Evolutionary conservation across 2,888 invertebrate genomes (phyloP).

Genomic region (Mamestra brassicae): DNA sequence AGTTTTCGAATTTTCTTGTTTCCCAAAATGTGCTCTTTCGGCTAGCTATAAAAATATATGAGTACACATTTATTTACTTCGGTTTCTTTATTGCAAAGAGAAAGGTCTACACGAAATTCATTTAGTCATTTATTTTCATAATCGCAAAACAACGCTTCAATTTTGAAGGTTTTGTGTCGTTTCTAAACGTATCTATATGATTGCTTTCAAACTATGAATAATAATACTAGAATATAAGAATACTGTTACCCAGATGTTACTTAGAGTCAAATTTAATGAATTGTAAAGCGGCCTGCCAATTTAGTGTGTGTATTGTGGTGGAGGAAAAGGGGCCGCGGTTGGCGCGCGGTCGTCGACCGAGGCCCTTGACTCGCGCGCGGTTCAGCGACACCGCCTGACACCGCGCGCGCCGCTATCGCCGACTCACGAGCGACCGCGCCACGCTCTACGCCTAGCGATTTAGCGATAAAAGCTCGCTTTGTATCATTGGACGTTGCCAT

Average conservation of each 20-base stretch:
- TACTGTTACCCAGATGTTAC: constrained; percentile 65
- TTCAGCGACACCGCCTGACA: constrained; percentile 87
- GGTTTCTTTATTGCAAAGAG: neutral
- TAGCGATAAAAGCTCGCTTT: constrained; percentile 18
- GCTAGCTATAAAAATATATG: neutral
- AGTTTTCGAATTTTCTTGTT: constrained; percentile 12
- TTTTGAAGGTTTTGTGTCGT: constrained; percentile 8
- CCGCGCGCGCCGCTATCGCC: constrained; percentile 67
- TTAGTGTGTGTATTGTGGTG: constrained; percentile 80
- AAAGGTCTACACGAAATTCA: neutral
- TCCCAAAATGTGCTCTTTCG: neutral
- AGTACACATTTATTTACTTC: neutral
- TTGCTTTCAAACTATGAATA: constrained; percentile 30
- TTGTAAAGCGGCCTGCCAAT: constrained; percentile 78
- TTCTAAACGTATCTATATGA: constrained; percentile 18
- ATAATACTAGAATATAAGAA: constrained; percentile 53
- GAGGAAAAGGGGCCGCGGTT: constrained; percentile 80
- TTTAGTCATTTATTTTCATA: neutral
- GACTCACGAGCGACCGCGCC: constrained; percentile 54
- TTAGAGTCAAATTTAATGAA: constrained; percentile 69
- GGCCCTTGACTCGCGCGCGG: constrained; percentile 89
- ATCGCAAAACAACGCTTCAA: neutral
- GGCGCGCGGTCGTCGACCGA: constrained; percentile 89
- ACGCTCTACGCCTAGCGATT: constrained; percentile 7
- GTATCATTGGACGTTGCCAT: neutral